phyloP scores from a whole-genome alignment of 2,797 vertebrate species.

The Siniperca undulata region DNA sequence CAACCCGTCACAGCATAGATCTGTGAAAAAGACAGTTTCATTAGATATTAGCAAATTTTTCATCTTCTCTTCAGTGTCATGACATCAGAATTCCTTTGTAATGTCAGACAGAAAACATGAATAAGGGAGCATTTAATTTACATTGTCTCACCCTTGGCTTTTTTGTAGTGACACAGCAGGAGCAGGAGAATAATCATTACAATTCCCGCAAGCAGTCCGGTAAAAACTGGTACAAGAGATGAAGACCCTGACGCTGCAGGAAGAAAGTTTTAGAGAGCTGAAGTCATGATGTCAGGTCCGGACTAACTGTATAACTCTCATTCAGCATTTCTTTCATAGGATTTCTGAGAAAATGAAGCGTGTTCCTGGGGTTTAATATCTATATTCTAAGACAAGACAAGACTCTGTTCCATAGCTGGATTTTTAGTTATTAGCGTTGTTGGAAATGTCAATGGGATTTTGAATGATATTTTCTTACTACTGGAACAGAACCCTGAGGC shows the following conservation, averaged over 20 bases:
- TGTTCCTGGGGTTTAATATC: too few species aligned
- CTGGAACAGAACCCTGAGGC: too few species aligned
- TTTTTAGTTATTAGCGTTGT: too few species aligned
- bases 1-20: neutral
- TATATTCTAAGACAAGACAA: too few species aligned
- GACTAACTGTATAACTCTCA: too few species aligned
- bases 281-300: neutral
- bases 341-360: too few species aligned
- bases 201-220: neutral
- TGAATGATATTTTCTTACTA: too few species aligned
- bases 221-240: neutral
- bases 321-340: too few species aligned
- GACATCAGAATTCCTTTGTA: too few species aligned
- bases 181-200: neutral
- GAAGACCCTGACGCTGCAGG: neutral
- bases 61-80: neutral
- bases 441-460: too few species aligned
- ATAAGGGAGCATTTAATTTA: too few species aligned
- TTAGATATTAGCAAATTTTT: neutral
- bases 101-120: neutral
- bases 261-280: neutral
- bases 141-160: neutral
- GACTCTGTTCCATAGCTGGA: too few species aligned
- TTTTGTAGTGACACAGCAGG: neutral
- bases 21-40: neutral